phyloP scores from a whole-genome alignment of 2,113 vertebrate species.

The Sakesphorus luctuosus region DNA sequence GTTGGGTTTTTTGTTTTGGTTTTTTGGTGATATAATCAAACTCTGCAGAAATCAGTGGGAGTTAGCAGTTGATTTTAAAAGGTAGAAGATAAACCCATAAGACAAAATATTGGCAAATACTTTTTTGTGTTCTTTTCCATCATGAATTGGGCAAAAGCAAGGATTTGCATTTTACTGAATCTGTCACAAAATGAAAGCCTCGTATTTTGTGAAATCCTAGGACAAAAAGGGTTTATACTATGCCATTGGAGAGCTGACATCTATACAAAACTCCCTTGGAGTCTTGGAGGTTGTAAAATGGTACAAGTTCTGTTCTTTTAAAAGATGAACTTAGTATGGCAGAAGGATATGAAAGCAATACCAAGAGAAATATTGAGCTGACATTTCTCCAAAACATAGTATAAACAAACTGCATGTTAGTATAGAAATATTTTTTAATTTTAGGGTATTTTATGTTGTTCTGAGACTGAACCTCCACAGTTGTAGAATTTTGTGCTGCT shows the following conservation, averaged over 20 bases:
- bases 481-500: not conserved
- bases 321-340: not conserved
- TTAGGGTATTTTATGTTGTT: not conserved
- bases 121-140: not conserved
- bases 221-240: not conserved
- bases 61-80: not conserved
- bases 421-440: not conserved
- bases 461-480: not conserved
- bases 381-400: not conserved
- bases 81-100: not conserved
- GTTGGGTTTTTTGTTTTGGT: not conserved
- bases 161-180: not conserved
- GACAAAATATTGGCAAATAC: not conserved
- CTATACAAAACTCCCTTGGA: not conserved
- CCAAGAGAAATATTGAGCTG: not conserved
- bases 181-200: not conserved
- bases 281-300: not conserved
- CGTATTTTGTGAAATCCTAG: not conserved
- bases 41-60: not conserved
- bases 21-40: not conserved
- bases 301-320: not conserved
- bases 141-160: not conserved
- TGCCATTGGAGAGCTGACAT: not conserved
- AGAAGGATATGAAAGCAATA: not conserved
- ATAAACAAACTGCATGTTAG: not conserved